Base-by-base conservation (phyloP, 2,888 invertebrate species). In the Norana najaformis region DNA sequence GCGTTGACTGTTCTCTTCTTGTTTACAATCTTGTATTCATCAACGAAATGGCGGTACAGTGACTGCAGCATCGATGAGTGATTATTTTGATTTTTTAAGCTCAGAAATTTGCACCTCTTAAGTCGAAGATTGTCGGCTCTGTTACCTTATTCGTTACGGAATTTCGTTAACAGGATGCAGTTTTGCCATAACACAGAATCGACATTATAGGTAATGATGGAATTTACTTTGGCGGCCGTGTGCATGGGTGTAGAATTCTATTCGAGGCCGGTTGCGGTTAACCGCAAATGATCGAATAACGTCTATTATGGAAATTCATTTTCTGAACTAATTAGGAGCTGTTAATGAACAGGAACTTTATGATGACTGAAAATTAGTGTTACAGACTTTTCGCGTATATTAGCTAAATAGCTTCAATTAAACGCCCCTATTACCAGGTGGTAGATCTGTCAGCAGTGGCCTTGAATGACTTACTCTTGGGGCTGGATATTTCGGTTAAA, bases 141-240 rank as follows among this genome's bases (percentile, higher is more conserved):
- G n/a, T 69, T 69, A n/a, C 69, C 16, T 69, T n/a, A 8, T 69
- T 6, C 69, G 30, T 69, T 69, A n/a, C 69, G 8, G n/a, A 69
- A 69, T 69, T n/a, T 69, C 69, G 69, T 69, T 30, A 69, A 69
- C 11, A n/a, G 69, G 69, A n/a, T 69, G 69, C 69, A 69, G 69
- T 69, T 69, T 69, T 69, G n/a, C n/a, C n/a, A n/a, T n/a, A n/a
- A n/a, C n/a, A 69, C 30, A n/a, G n/a, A 69, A 69, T 69, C 69
- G 69, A n/a, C 69, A n/a, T 69, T 69, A n/a, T 69, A 69, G 69
- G 69, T 69, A 69, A 69, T 69, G 69, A n/a, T 69, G 69, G 69
- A 69, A 69, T 69, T n/a, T 16, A 69, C 8, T n/a, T 69, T 69
- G 30, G 11, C 69, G 30, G 69, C n/a, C 30, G 69, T 69, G 69